phyloP scores from a whole-genome alignment of 2,113 vertebrate genomes.

The Silurus glanis region DNA sequence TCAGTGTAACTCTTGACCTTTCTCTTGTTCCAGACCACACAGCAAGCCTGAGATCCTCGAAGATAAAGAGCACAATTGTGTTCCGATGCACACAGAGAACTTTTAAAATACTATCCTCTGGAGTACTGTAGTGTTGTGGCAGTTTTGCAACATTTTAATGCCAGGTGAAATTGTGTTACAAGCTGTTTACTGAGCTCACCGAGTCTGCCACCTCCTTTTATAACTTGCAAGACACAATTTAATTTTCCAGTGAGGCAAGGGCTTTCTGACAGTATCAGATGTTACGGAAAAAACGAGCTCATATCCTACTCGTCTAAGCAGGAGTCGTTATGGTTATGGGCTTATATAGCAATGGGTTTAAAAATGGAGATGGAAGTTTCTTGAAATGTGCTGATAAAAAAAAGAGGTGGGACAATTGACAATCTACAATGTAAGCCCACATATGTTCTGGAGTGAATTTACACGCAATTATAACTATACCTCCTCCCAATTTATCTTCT shows the following conservation, averaged over 20 bases:
- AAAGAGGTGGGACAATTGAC: not conserved
- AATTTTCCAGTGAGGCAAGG: conserved; percentile 41
- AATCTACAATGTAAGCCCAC: not conserved
- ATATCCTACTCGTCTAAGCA: conserved; percentile 19
- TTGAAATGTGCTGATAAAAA: not conserved
- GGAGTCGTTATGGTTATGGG: not conserved
- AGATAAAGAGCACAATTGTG: not conserved
- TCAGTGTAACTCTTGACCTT: conserved; percentile 27
- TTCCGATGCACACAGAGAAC: not conserved
- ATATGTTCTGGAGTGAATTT: not conserved
- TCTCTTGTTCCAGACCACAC: conserved; percentile 16
- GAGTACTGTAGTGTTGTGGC: not conserved
- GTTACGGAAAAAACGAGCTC: conserved; percentile 29
- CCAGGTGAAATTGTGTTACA: conserved; percentile 9
- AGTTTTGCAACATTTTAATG: not conserved
- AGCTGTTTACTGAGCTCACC: not conserved
- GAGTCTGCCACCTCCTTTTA: conserved; percentile 2
- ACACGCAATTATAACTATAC: not conserved
- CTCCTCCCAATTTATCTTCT: not conserved
- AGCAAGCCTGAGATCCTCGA: not conserved
- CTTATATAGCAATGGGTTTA: not conserved
- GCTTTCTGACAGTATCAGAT: conserved; percentile 30
- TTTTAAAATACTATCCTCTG: not conserved
- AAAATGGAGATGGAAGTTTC: not conserved
- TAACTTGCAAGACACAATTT: conserved; percentile 11